Base-by-base conservation (phyloP, 2,113 vertebrate species). In the Melanerpes aurifrons region DNA sequence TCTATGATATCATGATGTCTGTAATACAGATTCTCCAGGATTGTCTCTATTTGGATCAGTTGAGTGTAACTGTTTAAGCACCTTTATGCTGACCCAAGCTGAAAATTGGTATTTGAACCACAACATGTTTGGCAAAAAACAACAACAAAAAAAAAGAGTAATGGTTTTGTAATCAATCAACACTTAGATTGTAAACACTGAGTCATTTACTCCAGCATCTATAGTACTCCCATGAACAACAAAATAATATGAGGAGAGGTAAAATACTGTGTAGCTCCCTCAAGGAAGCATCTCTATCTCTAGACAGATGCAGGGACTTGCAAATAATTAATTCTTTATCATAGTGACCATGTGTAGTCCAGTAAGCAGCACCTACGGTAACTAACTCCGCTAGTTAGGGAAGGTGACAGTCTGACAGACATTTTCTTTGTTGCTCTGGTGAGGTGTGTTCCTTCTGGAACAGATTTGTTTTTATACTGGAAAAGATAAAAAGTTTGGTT, bases 21-120 rank as follows among this genome's bases (percentile, higher is more conserved):
- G 40, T 87, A 95, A 79, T 83, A 28, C 54, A 89, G 85, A 40
- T 68, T 32, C 32, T 72, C 75, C 6, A 82, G 48, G n/a, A 76
- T 74, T 73, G 26, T 73, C 88, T 88, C 66, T 91, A 67, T 91
- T 94, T 87, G 20, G 87, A 88, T 93, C 67, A 95, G 79, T 45
- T 58, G 62, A 31, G 29, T 58, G 25, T 37, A 82, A 35, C 75
- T 85, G 28, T 86, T 95, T 75, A 95, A 94, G 68, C 63, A 89
- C 43, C 22, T 89, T 81, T 67, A 78, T 86, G 35, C 29, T 87
- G 82, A 89, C 63, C 54, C 89, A 78, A 73, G 26, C 14, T 88
- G 56, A 86, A 95, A 89, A 48, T 57, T 90, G 18, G 28, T 91
- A 53, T 43, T 85, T 28, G 79, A 82, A 78, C 28, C 40, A 35